These are phyloP conservation scores for Entosphenus tridentatus DNA, from an alignment of 2,113 vertebrate genomes.

Conservation along the genomic window DNA sequence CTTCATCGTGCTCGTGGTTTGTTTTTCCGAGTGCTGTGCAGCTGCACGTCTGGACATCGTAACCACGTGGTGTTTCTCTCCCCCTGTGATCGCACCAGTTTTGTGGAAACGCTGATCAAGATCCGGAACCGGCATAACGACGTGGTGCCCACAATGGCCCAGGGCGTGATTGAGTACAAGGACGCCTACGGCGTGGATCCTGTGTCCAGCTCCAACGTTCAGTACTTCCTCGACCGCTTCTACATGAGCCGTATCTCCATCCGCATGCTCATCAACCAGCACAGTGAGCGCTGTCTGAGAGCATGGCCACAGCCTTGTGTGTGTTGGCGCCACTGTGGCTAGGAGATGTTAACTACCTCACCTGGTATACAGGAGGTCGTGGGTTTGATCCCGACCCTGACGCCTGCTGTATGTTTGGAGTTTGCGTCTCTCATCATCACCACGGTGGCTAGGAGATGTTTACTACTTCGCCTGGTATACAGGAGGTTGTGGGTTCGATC, in stretches of 20 bases:
- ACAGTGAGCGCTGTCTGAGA: slow-evolving; percentile 30
- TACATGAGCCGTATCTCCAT: slow-evolving; percentile 92
- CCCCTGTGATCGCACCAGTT: slow-evolving; percentile 22
- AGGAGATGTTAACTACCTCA: no score
- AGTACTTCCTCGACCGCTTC: slow-evolving; percentile 84
- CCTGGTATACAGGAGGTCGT: no score
- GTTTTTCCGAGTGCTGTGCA: no score
- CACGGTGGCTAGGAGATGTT: no score
- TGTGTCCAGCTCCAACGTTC: slow-evolving; percentile 68
- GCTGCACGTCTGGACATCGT: neutral
- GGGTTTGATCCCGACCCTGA: no score
- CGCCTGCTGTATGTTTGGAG: no score
- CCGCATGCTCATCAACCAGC: slow-evolving; percentile 89
- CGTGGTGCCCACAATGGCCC: slow-evolving; percentile 77
- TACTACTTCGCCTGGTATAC: no score
- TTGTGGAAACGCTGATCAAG: slow-evolving; percentile 46
- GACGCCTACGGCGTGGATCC: slow-evolving; percentile 50
- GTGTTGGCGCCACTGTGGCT: no score
- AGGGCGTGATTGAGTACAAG: slow-evolving; percentile 72
- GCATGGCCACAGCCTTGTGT: no score
- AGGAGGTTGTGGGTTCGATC: no score
- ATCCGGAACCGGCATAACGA: slow-evolving; percentile 87
- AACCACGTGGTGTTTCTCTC: slow-evolving; percentile 7
- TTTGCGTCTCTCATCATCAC: no score
- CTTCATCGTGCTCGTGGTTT: no score